A percentile compares a stretch with the other conserved stretches of the same genome.
Evolutionary conservation across 2,797 vertebrate genomes (phyloP).

Genomic region (Cirrhinus molitorella): DNA sequence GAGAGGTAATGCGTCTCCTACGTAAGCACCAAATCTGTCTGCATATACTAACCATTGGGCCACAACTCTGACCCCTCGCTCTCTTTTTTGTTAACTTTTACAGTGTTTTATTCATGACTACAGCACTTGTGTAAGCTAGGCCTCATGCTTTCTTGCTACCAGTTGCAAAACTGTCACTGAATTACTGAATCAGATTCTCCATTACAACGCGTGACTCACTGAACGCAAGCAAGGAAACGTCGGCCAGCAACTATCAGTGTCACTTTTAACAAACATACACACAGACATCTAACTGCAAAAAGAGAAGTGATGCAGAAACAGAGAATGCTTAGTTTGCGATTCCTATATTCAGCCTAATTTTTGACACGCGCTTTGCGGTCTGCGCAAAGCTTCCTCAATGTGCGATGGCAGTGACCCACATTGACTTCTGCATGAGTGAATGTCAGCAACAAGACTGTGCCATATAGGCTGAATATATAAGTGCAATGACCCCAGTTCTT

Average conservation of each 20-base stretch:
- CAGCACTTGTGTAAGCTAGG: background rate
- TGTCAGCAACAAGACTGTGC: constrained; percentile 1
- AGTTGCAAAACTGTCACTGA: constrained; percentile 13
- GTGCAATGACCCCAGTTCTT: constrained; percentile 62
- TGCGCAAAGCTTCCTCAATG: constrained; percentile 60
- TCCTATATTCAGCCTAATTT: constrained; percentile 41
- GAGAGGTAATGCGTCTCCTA: background rate
- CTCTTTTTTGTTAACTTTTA: background rate
- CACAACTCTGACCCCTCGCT: background rate
- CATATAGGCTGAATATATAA: constrained; percentile 50
- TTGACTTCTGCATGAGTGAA: constrained; percentile 60
- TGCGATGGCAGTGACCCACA: constrained; percentile 52
- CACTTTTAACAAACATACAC: constrained; percentile 34
- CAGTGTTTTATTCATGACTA: constrained; percentile 1
- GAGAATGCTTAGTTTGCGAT: constrained; percentile 46
- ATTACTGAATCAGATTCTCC: background rate
- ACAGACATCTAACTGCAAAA: background rate
- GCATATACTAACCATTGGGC: background rate
- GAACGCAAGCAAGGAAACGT: background rate
- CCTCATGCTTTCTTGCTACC: background rate
- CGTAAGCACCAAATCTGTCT: background rate
- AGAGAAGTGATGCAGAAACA: constrained; percentile 54
- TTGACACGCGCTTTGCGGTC: constrained; percentile 31
- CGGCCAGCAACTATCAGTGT: constrained; percentile 9
- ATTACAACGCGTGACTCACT: background rate